A percentile compares a stretch with the other conserved stretches of the same genome.
These are phyloP conservation scores for Spicauda simplicius DNA, from an alignment of 2,888 invertebrate genomes.

Conservation along the genomic window DNA sequence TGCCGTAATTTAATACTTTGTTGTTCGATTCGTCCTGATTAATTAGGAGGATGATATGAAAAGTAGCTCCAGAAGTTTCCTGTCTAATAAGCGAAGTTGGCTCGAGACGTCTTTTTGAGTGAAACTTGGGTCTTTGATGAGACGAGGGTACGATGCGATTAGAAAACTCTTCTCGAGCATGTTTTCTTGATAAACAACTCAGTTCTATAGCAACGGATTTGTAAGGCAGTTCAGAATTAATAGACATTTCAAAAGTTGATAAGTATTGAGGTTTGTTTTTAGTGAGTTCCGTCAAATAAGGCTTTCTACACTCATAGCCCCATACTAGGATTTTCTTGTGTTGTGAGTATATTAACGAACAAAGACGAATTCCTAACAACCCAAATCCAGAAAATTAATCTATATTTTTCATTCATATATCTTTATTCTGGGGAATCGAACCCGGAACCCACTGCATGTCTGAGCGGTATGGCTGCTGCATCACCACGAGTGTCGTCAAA, in stretches of 20 bases:
- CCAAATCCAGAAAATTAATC: no score
- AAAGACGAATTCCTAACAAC: no score
- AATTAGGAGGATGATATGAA: conserved; percentile 79
- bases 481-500: no score
- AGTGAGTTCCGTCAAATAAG: no score
- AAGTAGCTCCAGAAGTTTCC: conserved; percentile 63
- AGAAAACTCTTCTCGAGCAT: conserved; percentile 49
- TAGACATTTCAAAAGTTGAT: background rate
- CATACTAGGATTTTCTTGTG: no score
- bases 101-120: conserved; percentile 72
- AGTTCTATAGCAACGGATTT: conserved; percentile 37
- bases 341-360: no score
- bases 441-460: no score
- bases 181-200: conserved; percentile 44
- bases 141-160: conserved; percentile 63
- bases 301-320: no score
- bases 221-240: conserved; percentile 11
- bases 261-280: background rate
- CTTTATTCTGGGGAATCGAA: no score
- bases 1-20: conserved; percentile 72
- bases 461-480: no score
- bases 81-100: conserved; percentile 77
- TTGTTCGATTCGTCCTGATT: conserved; percentile 74
- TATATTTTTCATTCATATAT: no score
- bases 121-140: conserved; percentile 72